Conservation (phyloP, 2,113 vertebrate species). For the Martes martes region DNA sequence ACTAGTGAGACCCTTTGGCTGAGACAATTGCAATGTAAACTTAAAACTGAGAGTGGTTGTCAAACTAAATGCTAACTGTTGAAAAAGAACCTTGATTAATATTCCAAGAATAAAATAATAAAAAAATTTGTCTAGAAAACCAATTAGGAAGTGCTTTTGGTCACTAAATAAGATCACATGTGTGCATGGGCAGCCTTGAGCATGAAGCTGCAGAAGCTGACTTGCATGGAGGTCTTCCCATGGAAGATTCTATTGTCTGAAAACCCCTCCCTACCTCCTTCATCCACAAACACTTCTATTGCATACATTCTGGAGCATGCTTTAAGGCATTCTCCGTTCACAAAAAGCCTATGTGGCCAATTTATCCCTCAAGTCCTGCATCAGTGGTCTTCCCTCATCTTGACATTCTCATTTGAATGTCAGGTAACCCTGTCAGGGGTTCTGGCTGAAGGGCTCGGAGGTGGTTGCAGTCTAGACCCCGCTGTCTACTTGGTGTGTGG, state of each 20-base stretch:
- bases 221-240: neutral
- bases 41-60: neutral
- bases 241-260: neutral
- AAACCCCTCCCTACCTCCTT: neutral
- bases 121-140: neutral
- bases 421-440: neutral
- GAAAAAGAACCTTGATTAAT: slow-evolving; percentile 4
- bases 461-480: neutral
- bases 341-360: neutral
- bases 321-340: neutral
- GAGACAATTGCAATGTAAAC: neutral
- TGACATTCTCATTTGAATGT: neutral
- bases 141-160: neutral
- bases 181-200: neutral
- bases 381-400: neutral
- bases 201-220: neutral
- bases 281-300: neutral
- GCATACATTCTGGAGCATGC: neutral
- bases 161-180: neutral
- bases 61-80: neutral
- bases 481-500: neutral
- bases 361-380: neutral
- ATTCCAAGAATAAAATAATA: neutral
- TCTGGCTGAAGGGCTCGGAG: neutral
- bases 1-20: neutral